A percentile compares a stretch with the other conserved stretches of the same genome.
Conservation (phyloP, 2,888 invertebrate genomes). For the Dione vanillae region DNA sequence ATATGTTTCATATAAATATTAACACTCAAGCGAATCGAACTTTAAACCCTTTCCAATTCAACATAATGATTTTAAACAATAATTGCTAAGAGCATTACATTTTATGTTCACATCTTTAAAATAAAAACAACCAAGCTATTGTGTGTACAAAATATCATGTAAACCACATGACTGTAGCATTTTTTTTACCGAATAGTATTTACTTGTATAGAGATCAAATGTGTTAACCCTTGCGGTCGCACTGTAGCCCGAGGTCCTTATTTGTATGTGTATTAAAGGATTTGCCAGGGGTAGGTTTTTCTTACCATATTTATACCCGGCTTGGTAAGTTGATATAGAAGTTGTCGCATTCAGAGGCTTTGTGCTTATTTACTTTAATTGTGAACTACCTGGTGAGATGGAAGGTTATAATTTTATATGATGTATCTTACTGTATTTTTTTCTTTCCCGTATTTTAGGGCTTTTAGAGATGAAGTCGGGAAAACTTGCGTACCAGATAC, state of each 20-base stretch:
- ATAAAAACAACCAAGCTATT: neutral
- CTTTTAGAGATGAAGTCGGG: no score
- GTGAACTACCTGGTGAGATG: neutral
- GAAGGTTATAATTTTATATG: slow-evolving; percentile 2
- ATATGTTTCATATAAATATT: neutral
- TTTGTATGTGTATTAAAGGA: no score
- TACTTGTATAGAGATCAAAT: slow-evolving; percentile 27
- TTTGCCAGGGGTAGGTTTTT: slow-evolving; percentile 25
- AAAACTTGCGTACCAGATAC: no score
- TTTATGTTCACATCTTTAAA: neutral
- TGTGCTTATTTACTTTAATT: slow-evolving; percentile 5
- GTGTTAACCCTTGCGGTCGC: slow-evolving; percentile 29
- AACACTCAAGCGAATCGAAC: neutral
- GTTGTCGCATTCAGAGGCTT: slow-evolving; percentile 2
- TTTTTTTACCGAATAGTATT: slow-evolving; percentile 25
- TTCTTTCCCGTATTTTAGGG: neutral
- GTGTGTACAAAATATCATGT: neutral
- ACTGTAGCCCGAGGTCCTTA: no score
- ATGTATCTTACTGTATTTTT: neutral
- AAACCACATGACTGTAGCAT: neutral
- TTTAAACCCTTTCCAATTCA: neutral
- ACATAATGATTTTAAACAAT: neutral
- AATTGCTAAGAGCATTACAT: neutral
- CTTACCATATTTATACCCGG: slow-evolving; percentile 22
- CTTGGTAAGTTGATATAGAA: slow-evolving; percentile 19